A percentile compares a stretch with the other conserved stretches of the same genome.
Evolutionary conservation across 2,797 vertebrate genomes (phyloP).

Genomic region (Scarus forsteni): DNA sequence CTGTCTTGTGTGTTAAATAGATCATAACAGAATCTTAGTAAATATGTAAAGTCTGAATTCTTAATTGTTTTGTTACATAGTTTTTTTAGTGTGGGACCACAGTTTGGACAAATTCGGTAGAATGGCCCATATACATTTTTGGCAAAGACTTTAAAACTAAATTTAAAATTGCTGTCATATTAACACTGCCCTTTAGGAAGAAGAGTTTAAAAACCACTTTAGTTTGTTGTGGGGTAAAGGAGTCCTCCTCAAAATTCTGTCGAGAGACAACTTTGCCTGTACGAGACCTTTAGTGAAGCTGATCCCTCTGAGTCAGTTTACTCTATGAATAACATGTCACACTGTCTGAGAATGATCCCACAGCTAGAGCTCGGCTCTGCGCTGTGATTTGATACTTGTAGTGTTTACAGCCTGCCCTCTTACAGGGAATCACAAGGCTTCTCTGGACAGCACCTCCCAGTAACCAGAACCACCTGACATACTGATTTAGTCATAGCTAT

Average conservation of each 20-base stretch:
- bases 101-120: too few relatives aligned
- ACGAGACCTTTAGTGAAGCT: conserved; percentile 45
- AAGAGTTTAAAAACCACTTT: too few relatives aligned
- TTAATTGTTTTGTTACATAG: too few relatives aligned
- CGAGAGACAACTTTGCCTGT: conserved; percentile 13
- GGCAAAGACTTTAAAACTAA: too few relatives aligned
- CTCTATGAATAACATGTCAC: conserved; percentile 72
- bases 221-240: too few relatives aligned
- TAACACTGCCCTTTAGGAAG: too few relatives aligned
- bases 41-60: too few relatives aligned
- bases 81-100: too few relatives aligned
- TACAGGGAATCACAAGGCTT: conserved; percentile 2
- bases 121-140: too few relatives aligned
- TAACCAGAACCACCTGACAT: neutral
- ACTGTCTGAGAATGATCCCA: conserved; percentile 32
- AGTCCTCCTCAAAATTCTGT: neutral
- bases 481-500: neutral
- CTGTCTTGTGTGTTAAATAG: too few relatives aligned
- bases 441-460: neutral
- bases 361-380: conserved; percentile 25
- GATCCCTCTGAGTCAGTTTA: conserved; percentile 46
- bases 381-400: conserved; percentile 59
- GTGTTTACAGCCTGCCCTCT: conserved; percentile 65
- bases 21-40: too few relatives aligned
- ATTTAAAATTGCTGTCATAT: too few relatives aligned